phyloP scores from a whole-genome alignment of 2,113 vertebrate species.

The Genyomyrus donnyi region DNA sequence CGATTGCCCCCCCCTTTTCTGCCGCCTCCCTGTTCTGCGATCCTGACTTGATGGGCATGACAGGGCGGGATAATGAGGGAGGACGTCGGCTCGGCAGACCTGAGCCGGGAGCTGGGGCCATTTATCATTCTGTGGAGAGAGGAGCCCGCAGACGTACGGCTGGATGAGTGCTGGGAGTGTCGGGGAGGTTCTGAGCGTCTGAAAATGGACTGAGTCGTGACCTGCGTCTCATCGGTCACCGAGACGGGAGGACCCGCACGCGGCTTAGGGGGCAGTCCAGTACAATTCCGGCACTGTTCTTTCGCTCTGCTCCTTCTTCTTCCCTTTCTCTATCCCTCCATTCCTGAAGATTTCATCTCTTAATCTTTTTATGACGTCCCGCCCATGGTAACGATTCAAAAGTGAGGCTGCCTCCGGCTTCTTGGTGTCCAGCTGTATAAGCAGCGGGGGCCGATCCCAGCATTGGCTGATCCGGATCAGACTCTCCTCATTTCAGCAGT shows the following conservation, averaged over 20 bases:
- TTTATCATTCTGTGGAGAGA: not conserved
- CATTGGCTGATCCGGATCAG: not conserved
- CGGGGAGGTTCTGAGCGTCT: not conserved
- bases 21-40: not conserved
- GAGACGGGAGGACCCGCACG: not conserved
- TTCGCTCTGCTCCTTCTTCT: not conserved
- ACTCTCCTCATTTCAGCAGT: not conserved
- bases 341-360: not conserved
- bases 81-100: not conserved
- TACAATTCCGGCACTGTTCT: not conserved
- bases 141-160: not conserved
- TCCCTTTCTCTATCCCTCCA: not conserved
- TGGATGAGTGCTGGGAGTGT: not conserved
- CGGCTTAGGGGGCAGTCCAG: not conserved
- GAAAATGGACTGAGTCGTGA: constrained; percentile 8
- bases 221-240: not conserved
- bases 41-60: not conserved
- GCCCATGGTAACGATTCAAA: not conserved
- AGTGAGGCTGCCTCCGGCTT: not conserved
- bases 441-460: not conserved
- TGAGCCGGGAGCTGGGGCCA: not conserved
- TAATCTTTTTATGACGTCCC: not conserved
- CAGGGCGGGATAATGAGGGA: constrained; percentile 8
- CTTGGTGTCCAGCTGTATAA: not conserved
- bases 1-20: not conserved